Base-by-base conservation (phyloP, 2,113 vertebrate genomes). In the Oryzias javanicus region DNA sequence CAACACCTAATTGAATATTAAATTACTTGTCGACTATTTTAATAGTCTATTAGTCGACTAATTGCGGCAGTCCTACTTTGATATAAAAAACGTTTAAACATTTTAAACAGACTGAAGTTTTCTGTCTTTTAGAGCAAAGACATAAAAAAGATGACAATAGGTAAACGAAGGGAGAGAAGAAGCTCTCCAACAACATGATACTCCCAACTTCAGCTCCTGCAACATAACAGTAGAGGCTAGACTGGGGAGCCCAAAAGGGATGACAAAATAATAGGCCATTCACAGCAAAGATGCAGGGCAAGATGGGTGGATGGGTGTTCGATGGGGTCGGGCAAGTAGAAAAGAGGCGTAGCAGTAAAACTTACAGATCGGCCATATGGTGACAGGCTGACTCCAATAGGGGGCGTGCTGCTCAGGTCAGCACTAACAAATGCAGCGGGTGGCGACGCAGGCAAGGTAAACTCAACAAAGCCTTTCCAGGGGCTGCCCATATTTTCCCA, bases 391-490 rank as follows among this genome's bases (percentile, higher is more conserved):
- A 94, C 89, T 80, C 89, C 89, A 80, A 93, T 81, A 73, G 90
- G 84, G 80, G 90, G 90, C 54, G 86, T 86, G 86, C 86, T 93
- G 88, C 92, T 92, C 89, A 94, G 82, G 84, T 88, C 89, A 86
- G 88, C 87, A 82, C 84, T 92, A 91, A 90, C 86, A 76, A 89
- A 90, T 76, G 86, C 84, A 82, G 89, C 80, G 87, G 88, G 88
- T 86, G 91, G 89, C 67, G 91, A 93, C 80, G 89, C 88, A 69
- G 89, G 91, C 88, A 89, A 84, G 86, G 88, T 83, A 92, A 86
- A 85, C 86, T 85, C 82, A 81, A 91, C 89, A 93, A 94, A 93
- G 89, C 88, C 88, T 90, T 92, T 92, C 89, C 87, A 93, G 77
- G 86, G 87, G 86, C 89, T 85, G 90, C 89, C 86, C 90, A 90